Conservation (phyloP, 2,797 vertebrate genomes). For the Onychomys torridus region DNA sequence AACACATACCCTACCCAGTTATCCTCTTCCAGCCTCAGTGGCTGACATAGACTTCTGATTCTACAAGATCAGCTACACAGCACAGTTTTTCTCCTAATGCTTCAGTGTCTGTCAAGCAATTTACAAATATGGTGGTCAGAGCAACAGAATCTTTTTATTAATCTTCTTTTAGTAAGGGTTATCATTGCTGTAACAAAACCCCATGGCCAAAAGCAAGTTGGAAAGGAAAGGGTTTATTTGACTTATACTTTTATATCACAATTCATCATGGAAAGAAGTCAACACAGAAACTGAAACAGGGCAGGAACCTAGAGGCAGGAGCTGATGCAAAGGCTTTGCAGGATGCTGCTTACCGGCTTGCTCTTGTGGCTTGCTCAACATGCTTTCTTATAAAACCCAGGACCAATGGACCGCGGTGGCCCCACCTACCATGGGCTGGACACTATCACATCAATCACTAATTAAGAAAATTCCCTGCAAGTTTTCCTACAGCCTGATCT, state of each 20-base stretch:
- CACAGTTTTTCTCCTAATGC: not conserved
- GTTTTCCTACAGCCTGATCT: not conserved
- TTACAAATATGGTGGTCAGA: not conserved
- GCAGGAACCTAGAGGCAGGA: not conserved
- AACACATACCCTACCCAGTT: not conserved
- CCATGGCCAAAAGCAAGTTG: not conserved
- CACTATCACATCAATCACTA: not conserved
- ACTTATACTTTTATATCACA: not conserved
- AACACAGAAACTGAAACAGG: not conserved
- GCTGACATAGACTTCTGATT: not conserved
- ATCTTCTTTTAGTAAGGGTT: not conserved
- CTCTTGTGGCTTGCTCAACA: not conserved
- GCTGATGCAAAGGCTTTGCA: not conserved
- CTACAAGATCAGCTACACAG: not conserved
- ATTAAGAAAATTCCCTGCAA: not conserved
- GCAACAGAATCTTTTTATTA: not conserved
- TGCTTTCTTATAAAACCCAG: not conserved
- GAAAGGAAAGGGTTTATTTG: not conserved
- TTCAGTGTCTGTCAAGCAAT: not conserved
- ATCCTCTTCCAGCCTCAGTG: not conserved
- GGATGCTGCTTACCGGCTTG: not conserved
- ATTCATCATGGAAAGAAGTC: not conserved
- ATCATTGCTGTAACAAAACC: not conserved
- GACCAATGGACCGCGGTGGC: not conserved
- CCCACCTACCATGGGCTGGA: no score